These are phyloP conservation scores for Apoda limacodes DNA, from an alignment of 2,888 invertebrate genomes.

Conservation along the genomic window DNA sequence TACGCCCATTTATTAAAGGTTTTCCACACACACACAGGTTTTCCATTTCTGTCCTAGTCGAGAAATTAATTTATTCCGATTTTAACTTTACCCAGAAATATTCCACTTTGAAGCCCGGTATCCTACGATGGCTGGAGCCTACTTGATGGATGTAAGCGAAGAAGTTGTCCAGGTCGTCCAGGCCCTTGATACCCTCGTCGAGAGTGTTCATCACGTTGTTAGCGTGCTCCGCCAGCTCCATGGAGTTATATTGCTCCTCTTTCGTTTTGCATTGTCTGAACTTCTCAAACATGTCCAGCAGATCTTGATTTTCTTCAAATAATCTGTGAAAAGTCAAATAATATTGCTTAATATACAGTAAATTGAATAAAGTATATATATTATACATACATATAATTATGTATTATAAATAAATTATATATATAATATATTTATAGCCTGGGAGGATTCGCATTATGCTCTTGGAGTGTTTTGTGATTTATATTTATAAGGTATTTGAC, in stretches of 20 bases:
- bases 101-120: slow-evolving; percentile 87
- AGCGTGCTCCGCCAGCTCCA: slow-evolving; percentile 88
- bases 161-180: slow-evolving; percentile 88
- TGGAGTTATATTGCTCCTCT: slow-evolving; percentile 83
- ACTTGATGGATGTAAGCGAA: slow-evolving; percentile 85
- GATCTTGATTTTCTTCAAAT: slow-evolving; percentile 86
- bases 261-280: slow-evolving; percentile 83
- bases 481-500: no score
- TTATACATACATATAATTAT: no score
- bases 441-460: no score
- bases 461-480: no score
- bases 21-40: no score
- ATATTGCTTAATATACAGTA: no score
- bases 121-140: slow-evolving; percentile 84
- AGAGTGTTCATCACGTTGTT: slow-evolving; percentile 90
- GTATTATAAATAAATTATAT: no score
- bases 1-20: no score
- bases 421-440: no score
- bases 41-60: no score
- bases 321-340: slow-evolving; percentile 76
- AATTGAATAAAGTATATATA: no score
- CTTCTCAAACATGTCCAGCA: slow-evolving; percentile 83
- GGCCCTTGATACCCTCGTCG: slow-evolving; percentile 88
- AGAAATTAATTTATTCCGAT: no score
- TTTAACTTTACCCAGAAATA: slow-evolving; percentile 94